Base-by-base conservation (phyloP, 1,140 invertebrate genomes). In the Drosophila carrolli region DNA sequence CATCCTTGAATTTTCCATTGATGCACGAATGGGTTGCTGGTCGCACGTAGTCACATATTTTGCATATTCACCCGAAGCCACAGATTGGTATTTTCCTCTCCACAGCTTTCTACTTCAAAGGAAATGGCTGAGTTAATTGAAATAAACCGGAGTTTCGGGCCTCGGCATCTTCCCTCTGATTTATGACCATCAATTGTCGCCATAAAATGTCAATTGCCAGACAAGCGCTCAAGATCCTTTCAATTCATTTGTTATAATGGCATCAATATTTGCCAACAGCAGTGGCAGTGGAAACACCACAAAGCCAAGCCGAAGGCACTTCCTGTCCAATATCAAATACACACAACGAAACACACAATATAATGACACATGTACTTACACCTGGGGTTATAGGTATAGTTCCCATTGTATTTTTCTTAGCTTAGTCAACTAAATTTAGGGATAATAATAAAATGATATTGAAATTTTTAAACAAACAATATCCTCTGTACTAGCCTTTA, bases 221-320 rank as follows among this genome's bases (percentile, higher is more conserved):
- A 29, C 57, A 53, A 47, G 27, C 60, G 72, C 7, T 14, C 65
- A 19, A 35, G 65, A 86, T 86, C 61, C 62, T 44, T 73, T 66
- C 75, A 76, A 75, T 81, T 81, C 53, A 88, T 70, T 89, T 89
- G 84, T 61, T 63, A 62, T 72, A 74, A 80, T 78, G 63, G 48
- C 61, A 80, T 80, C 84, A 89, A 89, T 85, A 85, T 88, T 86
- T 76, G 63, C 83, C 73, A 79, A 60, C 75, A 66, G 19, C 65
- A 44, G 19, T 41, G 32, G 19, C 37, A 27, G 29, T 9, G 37
- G 27, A 66, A 27, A 41, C 67, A 57, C 50, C 63, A 71, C 14
- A 43, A 29, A 73, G 56, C 40, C 75, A 58, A 71, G 51, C 43
- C 50, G 38, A 44, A 53, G 79, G 50, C 58, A 81, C 50, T 68